Conservation (phyloP, 2,888 invertebrate species). For the Galeruca laticollis region DNA sequence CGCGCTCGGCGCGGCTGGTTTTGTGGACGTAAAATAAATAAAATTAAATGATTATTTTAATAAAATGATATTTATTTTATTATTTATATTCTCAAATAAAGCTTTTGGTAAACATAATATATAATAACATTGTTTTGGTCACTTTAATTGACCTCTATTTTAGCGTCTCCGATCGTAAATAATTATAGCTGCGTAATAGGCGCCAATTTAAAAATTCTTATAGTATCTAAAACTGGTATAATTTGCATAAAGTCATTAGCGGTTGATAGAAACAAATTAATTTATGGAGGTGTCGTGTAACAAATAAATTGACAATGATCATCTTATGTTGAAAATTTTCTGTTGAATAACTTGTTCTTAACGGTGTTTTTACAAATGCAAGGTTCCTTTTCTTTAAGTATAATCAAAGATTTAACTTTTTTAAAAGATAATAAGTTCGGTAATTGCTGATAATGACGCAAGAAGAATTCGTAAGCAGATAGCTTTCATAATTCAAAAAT, state of each 20-base stretch:
- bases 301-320: slow-evolving; percentile 9
- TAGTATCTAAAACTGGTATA: slow-evolving; percentile 16
- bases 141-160: not conserved
- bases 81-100: no score
- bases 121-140: not conserved
- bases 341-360: not conserved
- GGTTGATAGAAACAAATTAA: slow-evolving; percentile 7
- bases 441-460: not conserved
- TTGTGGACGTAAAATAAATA: no score
- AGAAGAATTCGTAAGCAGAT: no score
- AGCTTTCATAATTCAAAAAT: no score
- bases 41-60: no score
- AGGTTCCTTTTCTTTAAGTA: not conserved
- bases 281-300: slow-evolving; percentile 5
- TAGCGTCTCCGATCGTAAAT: not conserved
- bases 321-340: slow-evolving; percentile 6
- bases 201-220: slow-evolving; percentile 7
- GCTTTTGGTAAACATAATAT: no score
- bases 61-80: no score
- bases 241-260: slow-evolving; percentile 17
- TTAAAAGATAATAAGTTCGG: not conserved
- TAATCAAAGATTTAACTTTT: not conserved
- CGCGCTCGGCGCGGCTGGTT: no score
- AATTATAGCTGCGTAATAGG: not conserved
- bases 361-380: not conserved